phyloP scores from a whole-genome alignment of 2,113 vertebrate genomes.

The Rhagologus leucostigma region DNA sequence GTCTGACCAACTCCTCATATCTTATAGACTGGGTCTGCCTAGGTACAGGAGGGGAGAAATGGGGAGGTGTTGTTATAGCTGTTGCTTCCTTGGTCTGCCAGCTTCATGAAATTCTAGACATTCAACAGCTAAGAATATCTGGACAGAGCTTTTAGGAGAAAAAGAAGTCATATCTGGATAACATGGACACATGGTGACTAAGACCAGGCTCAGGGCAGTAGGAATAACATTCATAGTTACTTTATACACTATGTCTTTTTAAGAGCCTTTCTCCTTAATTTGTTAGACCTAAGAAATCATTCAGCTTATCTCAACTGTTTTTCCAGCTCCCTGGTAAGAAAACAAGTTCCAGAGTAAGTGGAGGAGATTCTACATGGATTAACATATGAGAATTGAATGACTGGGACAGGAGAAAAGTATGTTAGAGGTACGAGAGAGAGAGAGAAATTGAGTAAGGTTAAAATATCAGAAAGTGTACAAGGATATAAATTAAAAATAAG shows the following conservation, averaged over 20 bases:
- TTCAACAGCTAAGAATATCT: not conserved
- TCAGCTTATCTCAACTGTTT: not conserved
- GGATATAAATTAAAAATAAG: not conserved
- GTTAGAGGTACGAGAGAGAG: not conserved
- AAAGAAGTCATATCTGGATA: not conserved
- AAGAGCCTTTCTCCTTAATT: not conserved
- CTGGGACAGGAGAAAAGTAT: not conserved
- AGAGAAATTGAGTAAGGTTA: not conserved
- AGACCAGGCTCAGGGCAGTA: not conserved
- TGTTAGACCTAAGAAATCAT: not conserved
- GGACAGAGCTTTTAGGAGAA: not conserved
- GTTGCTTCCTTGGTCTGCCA: not conserved
- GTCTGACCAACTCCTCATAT: not conserved
- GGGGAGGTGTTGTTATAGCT: not conserved
- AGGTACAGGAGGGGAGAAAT: not conserved
- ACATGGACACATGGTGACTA: not conserved
- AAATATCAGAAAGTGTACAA: not conserved
- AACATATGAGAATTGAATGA: not conserved
- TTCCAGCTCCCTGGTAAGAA: not conserved
- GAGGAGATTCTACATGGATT: not conserved
- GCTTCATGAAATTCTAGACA: not conserved
- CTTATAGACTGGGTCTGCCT: not conserved
- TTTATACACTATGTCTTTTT: not conserved
- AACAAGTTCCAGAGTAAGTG: not conserved
- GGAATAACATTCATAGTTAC: not conserved